A percentile compares a stretch with the other conserved stretches of the same genome.
These are phyloP conservation scores for Macquaria australasica DNA, from an alignment of 2,113 vertebrate genomes.

Conservation along the genomic window DNA sequence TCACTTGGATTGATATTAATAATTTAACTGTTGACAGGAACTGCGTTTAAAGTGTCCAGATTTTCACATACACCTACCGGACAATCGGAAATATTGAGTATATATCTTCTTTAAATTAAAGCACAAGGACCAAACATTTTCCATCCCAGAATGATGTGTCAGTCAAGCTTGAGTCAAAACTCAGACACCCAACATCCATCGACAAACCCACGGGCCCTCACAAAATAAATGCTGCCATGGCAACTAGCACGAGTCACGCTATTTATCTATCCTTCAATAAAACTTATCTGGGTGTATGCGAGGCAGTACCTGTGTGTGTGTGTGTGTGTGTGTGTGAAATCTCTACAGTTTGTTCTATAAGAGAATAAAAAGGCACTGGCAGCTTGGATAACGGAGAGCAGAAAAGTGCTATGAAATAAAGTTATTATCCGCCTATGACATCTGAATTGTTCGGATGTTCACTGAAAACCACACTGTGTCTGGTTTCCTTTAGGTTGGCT, in stretches of 20 bases:
- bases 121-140: background rate
- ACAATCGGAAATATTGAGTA: background rate
- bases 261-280: slow-evolving; percentile 8
- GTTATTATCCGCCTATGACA: background rate
- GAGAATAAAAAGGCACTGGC: background rate
- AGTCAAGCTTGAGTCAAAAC: background rate
- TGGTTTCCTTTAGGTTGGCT: too few species aligned
- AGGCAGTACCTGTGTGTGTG: background rate
- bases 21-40: background rate
- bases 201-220: background rate
- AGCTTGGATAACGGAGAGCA: too few species aligned
- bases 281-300: slow-evolving; percentile 13
- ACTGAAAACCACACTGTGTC: background rate
- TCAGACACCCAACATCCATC: background rate
- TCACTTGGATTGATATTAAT: background rate
- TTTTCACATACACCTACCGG: background rate
- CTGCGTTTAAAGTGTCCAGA: background rate
- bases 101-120: background rate
- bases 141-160: background rate
- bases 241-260: background rate
- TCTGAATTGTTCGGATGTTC: background rate
- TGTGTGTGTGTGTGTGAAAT: background rate
- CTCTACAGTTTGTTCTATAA: background rate
- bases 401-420: background rate
- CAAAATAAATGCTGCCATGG: slow-evolving; percentile 24